phyloP scores from a whole-genome alignment of 2,888 invertebrate genomes.

The Dynastes maya region DNA sequence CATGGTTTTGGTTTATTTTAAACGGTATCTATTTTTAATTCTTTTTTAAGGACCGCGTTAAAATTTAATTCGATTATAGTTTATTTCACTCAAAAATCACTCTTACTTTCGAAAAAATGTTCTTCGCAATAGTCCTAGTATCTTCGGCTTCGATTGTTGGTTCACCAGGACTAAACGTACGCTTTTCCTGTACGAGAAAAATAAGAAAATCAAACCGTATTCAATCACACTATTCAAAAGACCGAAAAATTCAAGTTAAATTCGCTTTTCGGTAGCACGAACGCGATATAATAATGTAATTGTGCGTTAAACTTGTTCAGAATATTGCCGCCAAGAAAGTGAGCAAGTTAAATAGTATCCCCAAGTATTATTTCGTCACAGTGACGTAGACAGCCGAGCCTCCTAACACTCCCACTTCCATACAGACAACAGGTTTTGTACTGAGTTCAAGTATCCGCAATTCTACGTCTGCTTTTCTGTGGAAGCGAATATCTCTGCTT shows the following conservation, averaged over 20 bases:
- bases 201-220: background rate
- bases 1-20: constrained; percentile 58
- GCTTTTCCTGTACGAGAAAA: constrained; percentile 24
- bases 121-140: constrained; percentile 40
- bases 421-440: constrained; percentile 30
- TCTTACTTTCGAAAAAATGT: constrained; percentile 58
- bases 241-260: background rate
- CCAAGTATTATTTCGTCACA: constrained; percentile 31
- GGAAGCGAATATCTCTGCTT: background rate
- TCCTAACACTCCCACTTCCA: constrained; percentile 52
- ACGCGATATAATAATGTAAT: constrained; percentile 23
- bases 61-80: background rate
- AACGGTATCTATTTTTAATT: background rate
- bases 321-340: constrained; percentile 34
- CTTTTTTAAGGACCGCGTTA: background rate
- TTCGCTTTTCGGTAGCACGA: background rate
- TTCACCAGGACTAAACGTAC: constrained; percentile 10
- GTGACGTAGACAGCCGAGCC: constrained; percentile 54
- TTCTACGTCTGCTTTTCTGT: background rate
- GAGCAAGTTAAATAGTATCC: constrained; percentile 39
- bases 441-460: constrained; percentile 1
- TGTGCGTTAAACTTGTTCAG: constrained; percentile 10
- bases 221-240: background rate
- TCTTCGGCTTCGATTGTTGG: background rate
- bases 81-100: constrained; percentile 44